These are phyloP conservation scores for Ginglymostoma cirratum DNA, from an alignment of 2,113 vertebrate species.

Conservation along the genomic window DNA sequence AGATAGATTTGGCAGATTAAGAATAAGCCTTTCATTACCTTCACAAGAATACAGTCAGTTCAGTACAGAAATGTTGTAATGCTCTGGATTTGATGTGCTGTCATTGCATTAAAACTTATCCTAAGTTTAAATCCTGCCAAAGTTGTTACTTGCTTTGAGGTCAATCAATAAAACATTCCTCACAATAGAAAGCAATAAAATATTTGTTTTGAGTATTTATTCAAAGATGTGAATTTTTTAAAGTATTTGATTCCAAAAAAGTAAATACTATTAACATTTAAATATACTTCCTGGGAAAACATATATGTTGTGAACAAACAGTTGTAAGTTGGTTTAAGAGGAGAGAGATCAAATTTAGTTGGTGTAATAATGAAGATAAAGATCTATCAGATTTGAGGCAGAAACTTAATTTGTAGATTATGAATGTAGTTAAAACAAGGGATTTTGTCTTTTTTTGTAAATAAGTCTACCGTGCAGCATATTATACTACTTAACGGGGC, in stretches of 20 bases:
- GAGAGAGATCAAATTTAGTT: neutral
- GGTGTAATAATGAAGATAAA: neutral
- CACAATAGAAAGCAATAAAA: neutral
- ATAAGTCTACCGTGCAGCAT: too few relatives aligned
- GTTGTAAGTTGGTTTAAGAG: neutral
- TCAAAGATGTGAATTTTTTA: neutral
- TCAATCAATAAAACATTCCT: neutral
- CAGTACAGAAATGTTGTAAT: neutral
- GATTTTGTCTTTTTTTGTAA: too few relatives aligned
- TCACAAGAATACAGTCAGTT: neutral
- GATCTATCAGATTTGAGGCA: neutral
- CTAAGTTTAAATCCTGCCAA: neutral
- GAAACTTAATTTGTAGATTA: neutral
- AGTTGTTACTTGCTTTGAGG: neutral
- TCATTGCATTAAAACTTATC: neutral
- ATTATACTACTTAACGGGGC: too few relatives aligned
- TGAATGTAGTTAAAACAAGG: too few relatives aligned
- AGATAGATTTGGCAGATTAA: conserved; percentile 26
- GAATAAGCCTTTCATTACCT: neutral
- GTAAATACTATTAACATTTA: neutral
- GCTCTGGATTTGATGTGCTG: neutral
- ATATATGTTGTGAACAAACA: neutral
- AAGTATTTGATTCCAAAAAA: neutral
- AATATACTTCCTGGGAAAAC: neutral
- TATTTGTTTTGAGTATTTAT: neutral